phyloP scores from a whole-genome alignment of 2,113 vertebrate genomes.

The Myrmecophaga tridactyla region DNA sequence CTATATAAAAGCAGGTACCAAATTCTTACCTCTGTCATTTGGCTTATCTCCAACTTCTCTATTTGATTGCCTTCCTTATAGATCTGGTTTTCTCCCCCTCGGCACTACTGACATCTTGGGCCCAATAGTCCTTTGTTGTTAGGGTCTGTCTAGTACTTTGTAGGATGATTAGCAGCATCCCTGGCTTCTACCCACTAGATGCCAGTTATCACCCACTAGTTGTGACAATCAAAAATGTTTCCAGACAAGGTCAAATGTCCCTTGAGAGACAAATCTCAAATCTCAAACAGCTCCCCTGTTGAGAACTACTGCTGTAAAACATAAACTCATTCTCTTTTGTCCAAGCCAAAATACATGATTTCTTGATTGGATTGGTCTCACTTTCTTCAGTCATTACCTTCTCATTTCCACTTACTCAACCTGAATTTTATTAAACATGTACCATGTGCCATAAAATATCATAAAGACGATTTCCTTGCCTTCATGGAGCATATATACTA shows the following conservation, averaged over 20 bases:
- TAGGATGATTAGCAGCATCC: neutral
- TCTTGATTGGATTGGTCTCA: neutral
- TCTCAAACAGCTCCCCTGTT: neutral
- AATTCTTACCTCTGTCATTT: neutral
- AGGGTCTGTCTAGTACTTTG: neutral
- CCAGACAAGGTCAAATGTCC: neutral
- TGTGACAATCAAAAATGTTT: neutral
- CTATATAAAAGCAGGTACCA: neutral
- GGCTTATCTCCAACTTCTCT: neutral
- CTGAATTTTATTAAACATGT: neutral
- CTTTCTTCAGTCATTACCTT: neutral
- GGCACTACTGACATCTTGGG: neutral
- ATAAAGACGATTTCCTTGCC: neutral
- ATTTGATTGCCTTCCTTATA: neutral
- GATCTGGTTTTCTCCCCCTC: neutral
- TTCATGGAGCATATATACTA: neutral
- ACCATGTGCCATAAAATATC: neutral
- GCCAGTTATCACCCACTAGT: neutral
- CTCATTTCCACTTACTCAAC: neutral
- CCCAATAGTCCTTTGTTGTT: neutral
- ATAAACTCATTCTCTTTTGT: neutral
- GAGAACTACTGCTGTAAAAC: neutral
- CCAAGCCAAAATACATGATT: neutral
- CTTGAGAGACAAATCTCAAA: neutral
- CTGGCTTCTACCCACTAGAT: neutral